Percentiles rank a stretch among this genome's conserved stretches.
phyloP scores from a whole-genome alignment of 2,797 vertebrate genomes.

The Antennarius maculatus region DNA sequence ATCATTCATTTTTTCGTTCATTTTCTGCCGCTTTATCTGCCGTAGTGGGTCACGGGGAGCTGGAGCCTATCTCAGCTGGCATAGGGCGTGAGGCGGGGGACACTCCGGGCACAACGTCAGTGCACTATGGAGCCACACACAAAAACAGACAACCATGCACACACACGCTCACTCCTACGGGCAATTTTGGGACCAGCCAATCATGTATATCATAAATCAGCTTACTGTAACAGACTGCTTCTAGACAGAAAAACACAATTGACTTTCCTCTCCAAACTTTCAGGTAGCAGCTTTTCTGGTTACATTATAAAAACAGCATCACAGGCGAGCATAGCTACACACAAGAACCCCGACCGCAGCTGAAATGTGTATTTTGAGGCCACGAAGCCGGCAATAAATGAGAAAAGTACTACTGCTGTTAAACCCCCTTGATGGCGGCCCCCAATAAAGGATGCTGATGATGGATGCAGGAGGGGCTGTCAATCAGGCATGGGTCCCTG shows the following conservation, averaged over 20 bases:
- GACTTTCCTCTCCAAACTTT: slow-evolving; percentile 35
- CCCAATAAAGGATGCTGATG: slow-evolving; percentile 76
- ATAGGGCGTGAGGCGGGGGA: no score
- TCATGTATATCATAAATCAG: not conserved
- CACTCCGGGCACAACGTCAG: no score
- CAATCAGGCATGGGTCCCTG: slow-evolving; percentile 77
- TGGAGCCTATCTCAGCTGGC: no score
- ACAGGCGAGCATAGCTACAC: slow-evolving; percentile 18
- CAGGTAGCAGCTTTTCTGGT: slow-evolving; percentile 35
- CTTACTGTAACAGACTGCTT: slow-evolving; percentile 11
- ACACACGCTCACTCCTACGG: no score
- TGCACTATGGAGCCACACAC: no score
- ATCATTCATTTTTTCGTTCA: no score
- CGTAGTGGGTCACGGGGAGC: no score
- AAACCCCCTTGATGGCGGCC: slow-evolving; percentile 54
- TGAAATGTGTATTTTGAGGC: slow-evolving; percentile 47
- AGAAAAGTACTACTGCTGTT: slow-evolving; percentile 59
- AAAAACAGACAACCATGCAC: no score
- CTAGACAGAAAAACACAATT: slow-evolving; percentile 26
- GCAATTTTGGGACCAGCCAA: no score
- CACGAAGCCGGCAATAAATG: slow-evolving; percentile 54
- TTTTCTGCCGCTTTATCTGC: no score
- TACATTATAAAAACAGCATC: slow-evolving; percentile 33
- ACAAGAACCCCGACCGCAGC: slow-evolving; percentile 20
- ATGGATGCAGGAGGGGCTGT: slow-evolving; percentile 79